Percentiles rank a stretch among this genome's conserved stretches.
Conservation (phyloP, 2,113 vertebrate species). For the Dromaius novaehollandiae region DNA sequence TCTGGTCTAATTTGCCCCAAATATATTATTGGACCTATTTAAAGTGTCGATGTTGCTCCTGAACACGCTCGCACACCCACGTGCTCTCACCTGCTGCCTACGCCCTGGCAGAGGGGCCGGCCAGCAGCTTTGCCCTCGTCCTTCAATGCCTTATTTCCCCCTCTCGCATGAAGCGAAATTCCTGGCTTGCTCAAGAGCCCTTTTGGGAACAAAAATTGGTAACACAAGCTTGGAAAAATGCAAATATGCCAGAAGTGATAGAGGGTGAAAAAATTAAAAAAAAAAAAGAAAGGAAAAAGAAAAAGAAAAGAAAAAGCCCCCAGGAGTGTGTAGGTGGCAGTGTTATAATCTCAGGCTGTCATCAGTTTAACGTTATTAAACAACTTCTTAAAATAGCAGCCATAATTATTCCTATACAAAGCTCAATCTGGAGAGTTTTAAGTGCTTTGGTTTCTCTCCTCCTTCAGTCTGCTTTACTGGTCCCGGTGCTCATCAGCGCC, state of each 20-base stretch:
- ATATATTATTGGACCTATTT: not conserved
- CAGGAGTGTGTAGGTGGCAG: slow-evolving; percentile 51
- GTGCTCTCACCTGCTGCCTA: no score
- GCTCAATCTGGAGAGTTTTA: slow-evolving; percentile 20
- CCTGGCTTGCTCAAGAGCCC: not conserved
- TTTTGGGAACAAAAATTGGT: not conserved
- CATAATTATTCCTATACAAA: slow-evolving; percentile 34
- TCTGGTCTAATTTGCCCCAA: not conserved
- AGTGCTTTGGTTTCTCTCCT: not conserved
- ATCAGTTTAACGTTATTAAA: slow-evolving; percentile 47
- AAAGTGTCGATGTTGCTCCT: not conserved
- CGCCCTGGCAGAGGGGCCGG: not conserved
- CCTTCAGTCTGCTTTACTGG: not conserved
- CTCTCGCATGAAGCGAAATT: accelerated
- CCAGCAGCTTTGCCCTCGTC: accelerated
- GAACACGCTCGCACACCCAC: not conserved
- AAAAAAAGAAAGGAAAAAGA: not conserved
- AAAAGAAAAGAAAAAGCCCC: slow-evolving; percentile 22
- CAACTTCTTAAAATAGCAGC: slow-evolving; percentile 49
- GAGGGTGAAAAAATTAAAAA: not conserved
- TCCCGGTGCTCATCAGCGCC: not conserved
- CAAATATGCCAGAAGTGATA: not conserved
- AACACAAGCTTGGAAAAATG: not conserved
- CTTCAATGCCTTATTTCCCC: not conserved
- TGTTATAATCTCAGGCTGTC: slow-evolving; percentile 56